Base-by-base conservation (phyloP, 2,888 invertebrate species). In the Marasmarcha lunaedactyla region DNA sequence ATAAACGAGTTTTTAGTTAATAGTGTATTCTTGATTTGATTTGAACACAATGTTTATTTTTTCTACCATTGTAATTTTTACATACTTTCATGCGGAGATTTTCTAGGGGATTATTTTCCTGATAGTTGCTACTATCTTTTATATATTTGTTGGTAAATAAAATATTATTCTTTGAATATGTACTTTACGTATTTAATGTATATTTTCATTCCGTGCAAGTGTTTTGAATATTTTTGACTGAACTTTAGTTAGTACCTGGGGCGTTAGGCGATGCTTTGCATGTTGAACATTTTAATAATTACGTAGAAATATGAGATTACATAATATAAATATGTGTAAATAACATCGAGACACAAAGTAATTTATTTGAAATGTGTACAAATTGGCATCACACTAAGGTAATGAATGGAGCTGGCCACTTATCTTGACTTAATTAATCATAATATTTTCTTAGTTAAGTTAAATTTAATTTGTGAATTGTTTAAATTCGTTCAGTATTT, bases 121-220 rank as follows among this genome's bases (percentile, higher is more conserved):
- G 54, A 52, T 59, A 56, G 59, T 56, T 59, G 57, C 49, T 59
- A 60, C 62, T n/a, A n/a, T n/a, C n/a, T n/a, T n/a, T n/a, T n/a
- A n/a, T n/a, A n/a, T 20, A 7, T 20, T 71, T 77, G 73, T 77
- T 73, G 66, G 59, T 66, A 60, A n/a, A 20, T 20, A 20, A 59
- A 58, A 59, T 63, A 64, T 66, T 71, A 67, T 71, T 72, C 66
- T 76, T 77, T 52, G 60, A 65, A 59, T 20, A n/a, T 6, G 33
- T 81, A 79, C 77, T 72, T 74, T 71, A 73, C 59, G 76, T 81
- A 79, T 78, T 67, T 71, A 67, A 72, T 20, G 20, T 20, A 67
- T 67, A 69, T 64, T 72, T 79, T 74, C 81, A 81, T 81, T 83
- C 81, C 81, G 78, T 74, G 71, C 59, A 67, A 69, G 68, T 69